These are phyloP conservation scores for Notothenia coriiceps DNA, from an alignment of 2,113 vertebrate species.

Conservation along the genomic window DNA sequence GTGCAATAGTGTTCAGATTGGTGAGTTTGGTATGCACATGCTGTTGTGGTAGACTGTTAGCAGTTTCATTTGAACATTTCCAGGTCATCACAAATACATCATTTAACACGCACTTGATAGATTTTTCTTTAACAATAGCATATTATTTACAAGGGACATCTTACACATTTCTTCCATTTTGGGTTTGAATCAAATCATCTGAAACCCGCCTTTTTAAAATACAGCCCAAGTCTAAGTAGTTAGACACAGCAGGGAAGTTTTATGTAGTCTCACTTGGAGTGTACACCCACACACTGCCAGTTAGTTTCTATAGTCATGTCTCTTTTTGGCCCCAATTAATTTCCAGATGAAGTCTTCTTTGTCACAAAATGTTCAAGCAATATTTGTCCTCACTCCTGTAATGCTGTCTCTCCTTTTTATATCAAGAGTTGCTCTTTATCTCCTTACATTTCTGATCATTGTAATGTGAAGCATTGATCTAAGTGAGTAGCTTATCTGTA, in stretches of 20 bases:
- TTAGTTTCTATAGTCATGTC: constrained; percentile 2
- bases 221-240: background rate
- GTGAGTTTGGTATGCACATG: background rate
- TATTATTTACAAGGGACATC: background rate
- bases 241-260: background rate
- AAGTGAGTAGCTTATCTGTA: background rate
- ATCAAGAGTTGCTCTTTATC: background rate
- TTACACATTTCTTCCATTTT: background rate
- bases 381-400: background rate
- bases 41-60: background rate
- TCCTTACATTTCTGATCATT: background rate
- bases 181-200: background rate
- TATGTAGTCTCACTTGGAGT: background rate
- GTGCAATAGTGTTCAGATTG: constrained; percentile 1
- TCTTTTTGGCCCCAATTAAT: constrained; percentile 21
- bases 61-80: background rate
- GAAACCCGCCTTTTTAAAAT: background rate
- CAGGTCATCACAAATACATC: background rate
- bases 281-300: constrained; percentile 18
- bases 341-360: constrained; percentile 6
- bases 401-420: constrained; percentile 9
- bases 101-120: background rate
- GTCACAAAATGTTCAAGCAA: background rate
- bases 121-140: background rate
- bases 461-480: constrained; percentile 3